phyloP scores from a whole-genome alignment of 2,888 invertebrate genomes.

The Rhingia rostrata region DNA sequence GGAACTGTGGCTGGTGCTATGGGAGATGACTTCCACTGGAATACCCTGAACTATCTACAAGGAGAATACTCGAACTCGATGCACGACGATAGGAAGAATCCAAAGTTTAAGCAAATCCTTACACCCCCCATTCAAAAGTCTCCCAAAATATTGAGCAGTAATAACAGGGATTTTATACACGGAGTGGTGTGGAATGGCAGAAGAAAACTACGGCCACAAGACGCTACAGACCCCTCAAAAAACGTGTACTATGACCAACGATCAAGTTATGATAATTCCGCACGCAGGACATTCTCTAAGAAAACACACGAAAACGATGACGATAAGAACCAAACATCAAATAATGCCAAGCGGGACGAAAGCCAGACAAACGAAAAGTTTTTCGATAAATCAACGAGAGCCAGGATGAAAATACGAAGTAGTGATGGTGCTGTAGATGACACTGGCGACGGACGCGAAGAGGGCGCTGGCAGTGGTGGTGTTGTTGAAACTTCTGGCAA shows the following conservation, averaged over 20 bases:
- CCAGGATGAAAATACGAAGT: conserved; percentile 37
- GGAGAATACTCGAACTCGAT: background rate
- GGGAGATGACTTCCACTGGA: conserved; percentile 66
- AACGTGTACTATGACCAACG: conserved; percentile 19
- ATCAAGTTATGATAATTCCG: conserved; percentile 9
- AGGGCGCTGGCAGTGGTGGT: background rate
- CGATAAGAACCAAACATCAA: conserved; percentile 10
- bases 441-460: too few species aligned
- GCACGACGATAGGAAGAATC: background rate
- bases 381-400: conserved; percentile 41
- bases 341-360: conserved; percentile 19
- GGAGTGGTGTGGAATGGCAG: background rate
- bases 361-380: conserved; percentile 33
- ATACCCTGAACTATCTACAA: conserved; percentile 53
- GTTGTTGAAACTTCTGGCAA: conserved; percentile 53
- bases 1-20: conserved; percentile 40
- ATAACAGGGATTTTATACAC: background rate
- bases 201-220: background rate
- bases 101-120: background rate
- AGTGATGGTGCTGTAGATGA: conserved; percentile 5
- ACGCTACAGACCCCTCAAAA: background rate
- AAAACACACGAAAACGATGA: conserved; percentile 9
- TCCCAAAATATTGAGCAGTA: conserved; percentile 19
- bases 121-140: background rate
- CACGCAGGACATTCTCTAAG: conserved; percentile 8